Evolutionary conservation across 92 coral and sea anemone species (phyloP), one percentile per base, ranked within the genome.

Genomic region (Phenganax marumi): DNA sequence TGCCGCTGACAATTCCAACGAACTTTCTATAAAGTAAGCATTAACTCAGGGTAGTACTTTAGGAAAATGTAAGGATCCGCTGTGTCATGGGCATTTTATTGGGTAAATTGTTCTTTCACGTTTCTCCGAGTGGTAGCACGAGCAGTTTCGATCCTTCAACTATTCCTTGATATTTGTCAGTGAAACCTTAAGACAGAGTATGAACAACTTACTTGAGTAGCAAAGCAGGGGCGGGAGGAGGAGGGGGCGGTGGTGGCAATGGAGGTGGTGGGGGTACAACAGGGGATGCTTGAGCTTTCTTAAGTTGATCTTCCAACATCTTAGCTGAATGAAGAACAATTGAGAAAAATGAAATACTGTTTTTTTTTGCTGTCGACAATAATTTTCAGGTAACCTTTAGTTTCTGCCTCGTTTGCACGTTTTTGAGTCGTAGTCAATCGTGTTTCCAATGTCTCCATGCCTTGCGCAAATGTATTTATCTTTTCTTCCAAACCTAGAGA

Each of bases 401-500:
- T 51, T 56, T 85, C 93, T 47, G 94, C 97, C 55, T 88, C 91
- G 55, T 53, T 75, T 25, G 87, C 97, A 75, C 89, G 90, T 76
- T 87, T 85, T 65, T 90, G 87, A 22, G 97, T 84, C 53, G 90
- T 90, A 43, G 83, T 87, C 64, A 94, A 69, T 75, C 90, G 92
- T 26, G 88, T 91, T 81, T 90, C 98, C 25, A 94, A 73, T 51
- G 87, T 89, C 48, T 92, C 98, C 48, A 94, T 88, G 51, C 91
- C 90, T 13, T 89, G 94, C 55, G 89, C 87, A 7, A 93, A 92
- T 7, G 90, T 39, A 17, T 91, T 90, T 48, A 91, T 92, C 77
- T 90, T 87, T 14, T 84, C 89, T 61, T 90, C 87, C 17, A 90
- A 65, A 21, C 86, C 97, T 91, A 53, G 12, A 18, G 57, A 21